A percentile compares a stretch with the other conserved stretches of the same genome.
These are phyloP conservation scores for Arvicanthis niloticus DNA, from an alignment of 2,113 vertebrate species.

Conservation along the genomic window DNA sequence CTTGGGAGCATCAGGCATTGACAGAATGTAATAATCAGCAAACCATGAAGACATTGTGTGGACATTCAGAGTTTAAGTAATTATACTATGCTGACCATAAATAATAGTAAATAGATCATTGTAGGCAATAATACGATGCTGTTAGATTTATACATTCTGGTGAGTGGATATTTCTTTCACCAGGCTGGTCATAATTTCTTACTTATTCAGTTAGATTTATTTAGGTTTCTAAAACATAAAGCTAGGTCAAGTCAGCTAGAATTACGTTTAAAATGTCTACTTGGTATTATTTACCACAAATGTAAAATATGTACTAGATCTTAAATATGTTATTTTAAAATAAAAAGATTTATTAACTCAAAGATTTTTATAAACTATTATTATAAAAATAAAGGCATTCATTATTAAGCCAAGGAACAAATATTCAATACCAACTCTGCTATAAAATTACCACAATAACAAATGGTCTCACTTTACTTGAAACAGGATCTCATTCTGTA, in stretches of 20 bases:
- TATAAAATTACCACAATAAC: not conserved
- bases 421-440: not conserved
- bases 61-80: conserved; percentile 53
- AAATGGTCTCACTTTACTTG: conserved; percentile 31
- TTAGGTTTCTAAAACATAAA: conserved; percentile 56
- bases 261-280: conserved; percentile 41
- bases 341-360: not conserved
- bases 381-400: not conserved
- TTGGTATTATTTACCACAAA: conserved; percentile 28
- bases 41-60: conserved; percentile 51
- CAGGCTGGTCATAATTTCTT: not conserved
- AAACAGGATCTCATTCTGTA: not conserved
- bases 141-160: not conserved
- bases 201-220: conserved; percentile 20
- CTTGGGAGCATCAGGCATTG: conserved; percentile 88
- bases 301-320: not conserved
- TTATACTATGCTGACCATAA: not conserved
- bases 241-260: not conserved
- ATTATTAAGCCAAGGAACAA: not conserved
- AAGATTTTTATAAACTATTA: not conserved
- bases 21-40: conserved; percentile 77
- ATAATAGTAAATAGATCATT: not conserved
- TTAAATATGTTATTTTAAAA: conserved; percentile 33
- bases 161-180: not conserved
- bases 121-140: not conserved